Evolutionary conservation across 1,140 invertebrate genomes (phyloP).

Genomic region (Tetramorium alpestre): DNA sequence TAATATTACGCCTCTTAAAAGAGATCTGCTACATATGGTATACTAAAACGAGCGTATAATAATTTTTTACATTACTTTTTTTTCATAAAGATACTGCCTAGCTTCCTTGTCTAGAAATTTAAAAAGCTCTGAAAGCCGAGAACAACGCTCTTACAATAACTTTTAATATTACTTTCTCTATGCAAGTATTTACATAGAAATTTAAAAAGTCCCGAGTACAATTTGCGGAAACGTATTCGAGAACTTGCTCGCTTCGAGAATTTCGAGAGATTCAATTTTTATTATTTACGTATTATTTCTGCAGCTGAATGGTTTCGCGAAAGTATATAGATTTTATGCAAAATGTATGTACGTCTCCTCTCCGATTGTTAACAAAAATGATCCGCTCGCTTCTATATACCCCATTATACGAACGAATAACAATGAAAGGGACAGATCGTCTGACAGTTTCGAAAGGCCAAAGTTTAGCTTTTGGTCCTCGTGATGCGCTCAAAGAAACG

Average conservation of each 20-base stretch:
- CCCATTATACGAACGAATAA: background rate
- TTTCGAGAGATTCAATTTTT: background rate
- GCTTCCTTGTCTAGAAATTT: background rate
- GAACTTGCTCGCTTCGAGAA: background rate
- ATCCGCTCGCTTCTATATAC: background rate
- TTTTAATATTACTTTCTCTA: background rate
- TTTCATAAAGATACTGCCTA: background rate
- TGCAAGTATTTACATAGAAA: background rate
- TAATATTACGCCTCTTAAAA: background rate
- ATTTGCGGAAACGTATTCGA: background rate
- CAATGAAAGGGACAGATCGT: background rate
- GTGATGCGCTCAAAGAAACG: background rate
- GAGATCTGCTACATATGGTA: background rate
- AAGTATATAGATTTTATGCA: background rate
- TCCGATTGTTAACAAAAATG: constrained; percentile 10
- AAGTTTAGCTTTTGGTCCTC: background rate
- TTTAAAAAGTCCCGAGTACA: background rate
- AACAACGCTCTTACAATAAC: background rate
- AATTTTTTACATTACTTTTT: background rate
- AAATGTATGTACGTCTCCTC: background rate
- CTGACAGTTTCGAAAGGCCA: background rate
- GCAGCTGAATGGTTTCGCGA: too few relatives aligned
- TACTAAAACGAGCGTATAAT: background rate
- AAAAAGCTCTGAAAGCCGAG: background rate
- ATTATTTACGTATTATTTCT: too few relatives aligned